Conservation (phyloP, 2,888 invertebrate genomes). For the Chloromyia formosa region DNA sequence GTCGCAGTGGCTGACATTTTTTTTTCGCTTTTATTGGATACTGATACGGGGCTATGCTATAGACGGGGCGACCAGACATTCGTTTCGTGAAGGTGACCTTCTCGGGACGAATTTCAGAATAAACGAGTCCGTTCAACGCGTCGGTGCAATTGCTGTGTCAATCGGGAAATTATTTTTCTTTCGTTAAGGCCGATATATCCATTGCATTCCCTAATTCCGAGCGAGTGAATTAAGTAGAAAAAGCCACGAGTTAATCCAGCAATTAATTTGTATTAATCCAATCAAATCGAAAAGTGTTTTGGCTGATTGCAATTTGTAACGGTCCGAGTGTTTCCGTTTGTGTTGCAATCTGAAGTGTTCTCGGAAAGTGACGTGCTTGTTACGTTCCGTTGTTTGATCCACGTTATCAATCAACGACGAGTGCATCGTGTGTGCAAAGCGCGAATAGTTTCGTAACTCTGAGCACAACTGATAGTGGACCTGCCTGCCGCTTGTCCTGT, state of each 20-base stretch:
- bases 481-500: not conserved
- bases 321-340: slow-evolving; percentile 18
- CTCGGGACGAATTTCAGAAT: slow-evolving; percentile 43
- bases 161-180: slow-evolving; percentile 8
- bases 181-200: too few species aligned
- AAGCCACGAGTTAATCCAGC: too few species aligned
- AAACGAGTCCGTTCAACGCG: slow-evolving; percentile 31
- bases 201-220: too few species aligned
- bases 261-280: too few species aligned
- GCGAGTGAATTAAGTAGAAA: too few species aligned
- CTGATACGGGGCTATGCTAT: slow-evolving; percentile 1
- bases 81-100: slow-evolving; percentile 48
- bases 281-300: too few species aligned
- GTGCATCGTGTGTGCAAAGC: not conserved
- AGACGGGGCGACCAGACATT: slow-evolving; percentile 11
- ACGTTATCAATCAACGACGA: too few species aligned
- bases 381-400: not conserved
- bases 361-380: not conserved
- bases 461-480: not conserved
- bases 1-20: slow-evolving; percentile 8
- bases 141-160: slow-evolving; percentile 1
- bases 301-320: too few species aligned
- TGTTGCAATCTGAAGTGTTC: not conserved
- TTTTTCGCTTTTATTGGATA: slow-evolving; percentile 24
- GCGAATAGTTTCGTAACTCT: not conserved